Conservation (phyloP, 2,113 vertebrate genomes). For the Callocephalon fimbriatum region DNA sequence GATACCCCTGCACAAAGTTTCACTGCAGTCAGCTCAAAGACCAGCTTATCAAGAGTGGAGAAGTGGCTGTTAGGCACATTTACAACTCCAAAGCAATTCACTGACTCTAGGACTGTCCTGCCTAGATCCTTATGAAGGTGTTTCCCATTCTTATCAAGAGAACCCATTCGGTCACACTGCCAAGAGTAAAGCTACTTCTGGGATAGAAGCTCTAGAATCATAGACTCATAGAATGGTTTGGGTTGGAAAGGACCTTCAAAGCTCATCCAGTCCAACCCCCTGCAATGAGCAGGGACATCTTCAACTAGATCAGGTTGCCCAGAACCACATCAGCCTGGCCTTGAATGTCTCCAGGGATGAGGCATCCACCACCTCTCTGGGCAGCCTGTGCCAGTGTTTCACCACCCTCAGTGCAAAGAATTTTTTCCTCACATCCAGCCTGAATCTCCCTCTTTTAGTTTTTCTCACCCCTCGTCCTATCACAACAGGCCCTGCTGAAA, state of each 20-base stretch:
- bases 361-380: background rate
- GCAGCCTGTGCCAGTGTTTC: background rate
- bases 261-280: background rate
- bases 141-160: background rate
- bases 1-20: background rate
- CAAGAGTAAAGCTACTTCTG: fast-evolving
- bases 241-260: background rate
- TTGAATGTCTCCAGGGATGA: too few species aligned
- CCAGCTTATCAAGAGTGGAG: background rate
- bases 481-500: background rate
- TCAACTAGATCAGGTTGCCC: background rate
- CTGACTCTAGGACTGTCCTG: background rate
- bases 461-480: background rate
- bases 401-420: background rate
- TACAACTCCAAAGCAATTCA: background rate
- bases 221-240: background rate
- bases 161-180: fast-evolving
- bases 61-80: background rate
- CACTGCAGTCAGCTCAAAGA: background rate
- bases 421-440: background rate
- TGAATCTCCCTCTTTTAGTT: background rate
- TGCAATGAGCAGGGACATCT: background rate
- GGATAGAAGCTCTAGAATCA: background rate
- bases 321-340: background rate
- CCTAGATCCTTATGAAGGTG: background rate